These are phyloP conservation scores for Trematocara unimaculatum DNA, from an alignment of 2,113 vertebrate genomes.

Conservation along the genomic window DNA sequence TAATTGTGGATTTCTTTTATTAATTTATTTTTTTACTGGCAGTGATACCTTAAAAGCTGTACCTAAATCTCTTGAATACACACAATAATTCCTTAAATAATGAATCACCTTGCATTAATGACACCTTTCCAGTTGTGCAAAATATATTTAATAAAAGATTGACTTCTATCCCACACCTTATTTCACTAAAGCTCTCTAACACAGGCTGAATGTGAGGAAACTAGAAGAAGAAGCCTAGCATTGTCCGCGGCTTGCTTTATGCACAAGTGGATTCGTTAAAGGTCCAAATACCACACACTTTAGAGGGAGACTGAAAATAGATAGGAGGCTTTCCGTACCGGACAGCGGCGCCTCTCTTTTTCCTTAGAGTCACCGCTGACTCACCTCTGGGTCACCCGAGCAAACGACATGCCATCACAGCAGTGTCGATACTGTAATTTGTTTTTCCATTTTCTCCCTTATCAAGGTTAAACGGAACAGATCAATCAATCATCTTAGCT, in stretches of 20 bases:
- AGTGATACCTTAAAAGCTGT: conserved; percentile 10
- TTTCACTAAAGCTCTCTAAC: conserved; percentile 2
- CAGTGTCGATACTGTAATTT: conserved; percentile 75
- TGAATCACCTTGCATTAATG: conserved; percentile 29
- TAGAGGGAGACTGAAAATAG: not conserved
- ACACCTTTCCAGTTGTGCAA: conserved; percentile 21
- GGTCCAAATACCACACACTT: not conserved
- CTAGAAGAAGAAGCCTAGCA: not conserved
- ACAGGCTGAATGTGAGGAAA: conserved; percentile 13
- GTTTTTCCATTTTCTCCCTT: conserved; percentile 72
- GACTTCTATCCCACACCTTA: conserved; percentile 22
- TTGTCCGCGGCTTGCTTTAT: not conserved
- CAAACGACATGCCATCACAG: conserved; percentile 60
- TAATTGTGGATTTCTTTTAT: not conserved
- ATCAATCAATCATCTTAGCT: conserved; percentile 77
- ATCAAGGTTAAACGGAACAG: conserved; percentile 78
- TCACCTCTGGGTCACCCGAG: conserved; percentile 67
- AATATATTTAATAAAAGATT: conserved; percentile 20
- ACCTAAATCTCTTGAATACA: conserved; percentile 17
- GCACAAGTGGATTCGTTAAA: not conserved
- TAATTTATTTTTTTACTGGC: not conserved
- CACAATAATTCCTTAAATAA: conserved; percentile 47
- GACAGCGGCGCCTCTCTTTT: not conserved
- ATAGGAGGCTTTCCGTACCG: conserved; percentile 15
- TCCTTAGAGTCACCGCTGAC: conserved; percentile 52